A percentile compares a stretch with the other conserved stretches of the same genome.
These are phyloP conservation scores for Diachasmimorpha longicaudata DNA, from an alignment of 1,140 invertebrate genomes.

Conservation along the genomic window DNA sequence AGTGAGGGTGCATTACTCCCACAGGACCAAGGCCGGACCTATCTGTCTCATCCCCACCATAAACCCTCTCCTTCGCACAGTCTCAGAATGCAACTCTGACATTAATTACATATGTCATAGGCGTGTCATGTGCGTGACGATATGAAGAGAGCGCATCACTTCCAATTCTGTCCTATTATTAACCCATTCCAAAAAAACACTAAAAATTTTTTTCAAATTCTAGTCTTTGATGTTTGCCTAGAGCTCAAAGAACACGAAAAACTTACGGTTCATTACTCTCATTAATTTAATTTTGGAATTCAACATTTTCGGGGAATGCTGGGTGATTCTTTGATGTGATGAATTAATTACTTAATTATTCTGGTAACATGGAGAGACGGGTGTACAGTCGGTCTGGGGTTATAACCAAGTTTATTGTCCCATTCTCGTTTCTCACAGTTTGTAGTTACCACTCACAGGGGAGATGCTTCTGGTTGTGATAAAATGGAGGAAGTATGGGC, in stretches of 20 bases:
- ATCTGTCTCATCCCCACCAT: not conserved
- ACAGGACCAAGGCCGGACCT: not conserved
- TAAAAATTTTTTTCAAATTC: too few relatives aligned
- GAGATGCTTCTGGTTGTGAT: not conserved
- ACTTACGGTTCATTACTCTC: too few relatives aligned
- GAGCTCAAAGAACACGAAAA: too few relatives aligned
- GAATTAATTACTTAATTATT: not conserved
- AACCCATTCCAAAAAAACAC: too few relatives aligned
- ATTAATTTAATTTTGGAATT: too few relatives aligned
- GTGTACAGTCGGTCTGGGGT: not conserved
- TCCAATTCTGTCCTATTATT: too few relatives aligned
- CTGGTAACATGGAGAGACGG: not conserved
- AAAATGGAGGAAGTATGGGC: not conserved
- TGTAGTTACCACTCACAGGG: not conserved
- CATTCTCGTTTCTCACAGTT: not conserved
- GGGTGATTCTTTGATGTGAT: not conserved
- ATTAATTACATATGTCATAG: constrained; percentile 24
- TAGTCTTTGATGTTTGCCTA: too few relatives aligned
- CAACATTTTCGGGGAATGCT: not conserved
- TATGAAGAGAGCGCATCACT: too few relatives aligned
- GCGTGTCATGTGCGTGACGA: not conserved
- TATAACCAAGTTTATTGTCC: not conserved
- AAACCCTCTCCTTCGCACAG: not conserved
- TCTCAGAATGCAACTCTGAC: not conserved
- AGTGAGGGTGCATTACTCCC: constrained; percentile 43